Evolutionary conservation across 2,113 vertebrate genomes (phyloP).

Genomic region (Myocastor coypus): DNA sequence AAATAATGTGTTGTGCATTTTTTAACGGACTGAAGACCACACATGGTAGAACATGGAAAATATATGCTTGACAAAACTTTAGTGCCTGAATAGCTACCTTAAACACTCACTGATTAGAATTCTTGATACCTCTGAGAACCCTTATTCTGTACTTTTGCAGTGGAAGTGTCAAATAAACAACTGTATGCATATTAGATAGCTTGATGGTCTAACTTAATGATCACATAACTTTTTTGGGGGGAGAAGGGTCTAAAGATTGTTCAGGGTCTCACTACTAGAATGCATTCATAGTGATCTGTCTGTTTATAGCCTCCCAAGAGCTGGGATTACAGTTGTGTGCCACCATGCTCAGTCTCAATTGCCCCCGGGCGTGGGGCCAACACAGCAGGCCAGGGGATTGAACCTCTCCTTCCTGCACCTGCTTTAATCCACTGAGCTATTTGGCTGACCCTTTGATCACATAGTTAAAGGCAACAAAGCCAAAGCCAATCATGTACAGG

Average conservation of each 20-base stretch:
- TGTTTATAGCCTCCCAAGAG: too few relatives aligned
- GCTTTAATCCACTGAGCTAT: too few relatives aligned
- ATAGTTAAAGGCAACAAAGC: not conserved
- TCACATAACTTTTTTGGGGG: not conserved
- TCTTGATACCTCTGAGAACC: not conserved
- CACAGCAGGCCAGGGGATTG: too few relatives aligned
- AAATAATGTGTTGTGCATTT: not conserved
- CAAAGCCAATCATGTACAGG: too few relatives aligned
- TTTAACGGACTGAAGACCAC: not conserved
- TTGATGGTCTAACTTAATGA: not conserved
- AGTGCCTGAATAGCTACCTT: not conserved
- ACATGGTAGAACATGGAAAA: not conserved
- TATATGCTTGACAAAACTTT: not conserved
- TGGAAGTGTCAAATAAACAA: not conserved
- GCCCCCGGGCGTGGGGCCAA: too few relatives aligned
- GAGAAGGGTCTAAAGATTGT: too few relatives aligned
- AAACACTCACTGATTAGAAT: not conserved
- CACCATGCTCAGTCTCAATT: too few relatives aligned
- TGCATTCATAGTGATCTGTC: too few relatives aligned
- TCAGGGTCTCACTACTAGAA: too few relatives aligned
- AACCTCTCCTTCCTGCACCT: too few relatives aligned
- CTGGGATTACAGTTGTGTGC: too few relatives aligned
- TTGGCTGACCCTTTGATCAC: too few relatives aligned
- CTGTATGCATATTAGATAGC: not conserved
- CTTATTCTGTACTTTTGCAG: not conserved